Conservation (phyloP, 2,797 vertebrate genomes). For the Microctenopoma lineatum region DNA sequence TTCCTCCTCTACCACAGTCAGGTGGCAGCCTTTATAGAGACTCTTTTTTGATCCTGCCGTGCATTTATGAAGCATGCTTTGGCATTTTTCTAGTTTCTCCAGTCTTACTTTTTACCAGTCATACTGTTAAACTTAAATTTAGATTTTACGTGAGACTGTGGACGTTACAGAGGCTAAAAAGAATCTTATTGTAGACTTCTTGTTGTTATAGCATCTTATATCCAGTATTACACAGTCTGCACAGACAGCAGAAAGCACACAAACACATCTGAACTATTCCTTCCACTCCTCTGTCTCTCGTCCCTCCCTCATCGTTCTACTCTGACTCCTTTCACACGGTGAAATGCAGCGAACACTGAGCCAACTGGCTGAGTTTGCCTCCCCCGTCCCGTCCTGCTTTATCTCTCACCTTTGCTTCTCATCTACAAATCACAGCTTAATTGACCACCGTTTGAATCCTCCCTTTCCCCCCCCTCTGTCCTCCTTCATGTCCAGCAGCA, state of each 20-base stretch:
- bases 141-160: too few species aligned
- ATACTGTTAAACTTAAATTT: too few species aligned
- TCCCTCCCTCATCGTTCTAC: conserved; percentile 28
- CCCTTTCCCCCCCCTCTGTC: conserved; percentile 19
- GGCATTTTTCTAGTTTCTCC: too few species aligned
- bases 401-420: conserved; percentile 71
- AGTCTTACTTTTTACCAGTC: too few species aligned
- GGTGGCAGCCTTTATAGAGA: conserved; percentile 36
- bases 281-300: conserved; percentile 33
- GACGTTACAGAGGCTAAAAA: too few species aligned
- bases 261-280: conserved; percentile 29
- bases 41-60: conserved; percentile 35
- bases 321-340: conserved; percentile 44
- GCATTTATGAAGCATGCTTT: background rate
- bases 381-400: conserved; percentile 61
- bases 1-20: conserved; percentile 26
- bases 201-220: too few species aligned
- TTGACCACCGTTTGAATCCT: conserved; percentile 49
- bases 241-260: conserved; percentile 1
- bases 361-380: conserved; percentile 55
- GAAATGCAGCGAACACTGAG: conserved; percentile 55
- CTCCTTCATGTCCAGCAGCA: conserved; percentile 31
- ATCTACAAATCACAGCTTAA: conserved; percentile 72
- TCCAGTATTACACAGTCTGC: too few species aligned
- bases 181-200: too few species aligned